These are phyloP conservation scores for Anthonomus grandis DNA, from an alignment of 1,140 invertebrate species.

Conservation along the genomic window DNA sequence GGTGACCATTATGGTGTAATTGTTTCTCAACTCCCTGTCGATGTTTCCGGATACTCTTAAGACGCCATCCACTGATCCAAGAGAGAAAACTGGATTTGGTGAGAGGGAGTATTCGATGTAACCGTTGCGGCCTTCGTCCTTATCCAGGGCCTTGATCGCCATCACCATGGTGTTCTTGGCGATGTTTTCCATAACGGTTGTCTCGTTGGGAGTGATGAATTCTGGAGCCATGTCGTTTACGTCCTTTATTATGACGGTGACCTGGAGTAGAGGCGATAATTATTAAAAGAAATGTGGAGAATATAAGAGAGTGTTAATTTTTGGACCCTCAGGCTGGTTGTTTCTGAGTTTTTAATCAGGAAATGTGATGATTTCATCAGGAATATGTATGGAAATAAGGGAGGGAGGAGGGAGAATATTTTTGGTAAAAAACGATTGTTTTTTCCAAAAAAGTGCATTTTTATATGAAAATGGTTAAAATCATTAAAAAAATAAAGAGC, in stretches of 20 bases:
- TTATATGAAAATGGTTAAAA: too few species aligned
- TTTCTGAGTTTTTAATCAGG: too few species aligned
- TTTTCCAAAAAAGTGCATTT: too few species aligned
- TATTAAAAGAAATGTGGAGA: too few species aligned
- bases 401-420: too few species aligned
- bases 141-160: conserved; percentile 86
- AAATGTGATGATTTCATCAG: too few species aligned
- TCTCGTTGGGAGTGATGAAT: conserved; percentile 80
- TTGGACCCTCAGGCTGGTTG: too few species aligned
- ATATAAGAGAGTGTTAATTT: too few species aligned
- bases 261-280: too few species aligned
- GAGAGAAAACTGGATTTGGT: conserved; percentile 66
- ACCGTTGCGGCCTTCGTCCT: conserved; percentile 84
- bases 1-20: conserved; percentile 75
- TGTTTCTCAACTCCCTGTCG: conserved; percentile 80
- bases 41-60: conserved; percentile 75
- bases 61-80: conserved; percentile 85
- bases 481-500: too few species aligned
- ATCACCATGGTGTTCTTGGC: conserved; percentile 86
- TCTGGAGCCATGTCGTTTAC: conserved; percentile 93
- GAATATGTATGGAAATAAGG: too few species aligned
- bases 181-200: conserved; percentile 79
- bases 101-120: conserved; percentile 84
- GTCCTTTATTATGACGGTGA: conserved; percentile 83
- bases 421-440: too few species aligned